Conservation (phyloP, 2,797 vertebrate genomes). For the Tapera naevia region DNA sequence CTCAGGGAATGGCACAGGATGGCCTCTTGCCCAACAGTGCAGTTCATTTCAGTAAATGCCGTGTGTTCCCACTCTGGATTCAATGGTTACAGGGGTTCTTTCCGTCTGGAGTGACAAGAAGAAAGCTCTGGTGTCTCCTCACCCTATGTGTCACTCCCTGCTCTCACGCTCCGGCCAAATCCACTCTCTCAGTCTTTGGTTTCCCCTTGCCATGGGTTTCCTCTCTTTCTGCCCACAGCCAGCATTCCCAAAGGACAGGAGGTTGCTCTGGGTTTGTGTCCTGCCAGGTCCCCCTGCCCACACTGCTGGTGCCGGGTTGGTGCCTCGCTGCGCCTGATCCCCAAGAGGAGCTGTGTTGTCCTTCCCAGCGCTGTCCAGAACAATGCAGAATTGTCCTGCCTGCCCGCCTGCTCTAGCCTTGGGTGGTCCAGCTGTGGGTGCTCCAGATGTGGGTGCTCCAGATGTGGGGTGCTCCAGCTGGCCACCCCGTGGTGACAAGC, state of each 20-base stretch:
- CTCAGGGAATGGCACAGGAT: not conserved
- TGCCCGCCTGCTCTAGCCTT: not conserved
- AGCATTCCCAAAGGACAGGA: not conserved
- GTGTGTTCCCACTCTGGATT: not conserved
- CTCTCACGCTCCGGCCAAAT: not conserved
- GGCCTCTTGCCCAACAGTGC: not conserved
- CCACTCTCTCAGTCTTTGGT: not conserved
- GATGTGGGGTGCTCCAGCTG: not conserved
- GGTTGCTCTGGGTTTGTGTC: not conserved
- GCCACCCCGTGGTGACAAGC: not conserved
- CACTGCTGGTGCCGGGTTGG: not conserved
- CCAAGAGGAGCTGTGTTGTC: constrained; percentile 44
- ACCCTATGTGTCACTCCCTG: not conserved
- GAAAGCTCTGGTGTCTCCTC: not conserved
- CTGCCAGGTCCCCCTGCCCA: not conserved
- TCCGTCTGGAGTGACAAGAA: not conserved
- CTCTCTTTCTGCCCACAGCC: not conserved
- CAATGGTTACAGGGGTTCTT: not conserved
- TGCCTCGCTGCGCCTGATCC: constrained; percentile 38
- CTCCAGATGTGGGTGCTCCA: no score
- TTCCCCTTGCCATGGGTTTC: not conserved
- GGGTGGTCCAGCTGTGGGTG: no score
- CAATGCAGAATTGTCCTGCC: constrained; percentile 44
- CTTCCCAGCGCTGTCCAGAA: fast-evolving
- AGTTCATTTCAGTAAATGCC: not conserved